Conservation (phyloP, 2,888 invertebrate genomes). For the Hirtodrosophila duncani region DNA sequence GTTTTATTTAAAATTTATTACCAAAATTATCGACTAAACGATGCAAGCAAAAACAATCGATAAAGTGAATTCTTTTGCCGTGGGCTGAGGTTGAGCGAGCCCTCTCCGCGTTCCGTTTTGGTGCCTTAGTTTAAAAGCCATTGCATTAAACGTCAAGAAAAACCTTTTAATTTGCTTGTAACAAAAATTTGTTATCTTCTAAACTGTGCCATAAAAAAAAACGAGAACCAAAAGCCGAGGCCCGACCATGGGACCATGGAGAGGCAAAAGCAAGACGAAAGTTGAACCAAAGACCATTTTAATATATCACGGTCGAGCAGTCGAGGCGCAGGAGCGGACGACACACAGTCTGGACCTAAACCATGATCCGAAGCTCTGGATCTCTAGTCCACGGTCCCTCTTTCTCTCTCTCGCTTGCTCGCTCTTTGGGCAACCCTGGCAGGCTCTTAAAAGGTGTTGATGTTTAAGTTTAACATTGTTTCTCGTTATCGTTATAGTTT, state of each 20-base stretch:
- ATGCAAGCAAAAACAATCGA: conserved; percentile 76
- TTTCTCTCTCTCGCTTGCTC: neutral
- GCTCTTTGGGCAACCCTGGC: conserved; percentile 26
- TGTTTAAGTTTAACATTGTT: conserved; percentile 77
- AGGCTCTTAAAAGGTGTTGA: conserved; percentile 76
- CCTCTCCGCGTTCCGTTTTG: neutral
- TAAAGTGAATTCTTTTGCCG: conserved; percentile 68
- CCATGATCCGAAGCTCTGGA: neutral
- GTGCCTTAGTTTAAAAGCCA: conserved; percentile 64
- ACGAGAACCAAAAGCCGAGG: conserved; percentile 53
- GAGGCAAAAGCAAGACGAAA: neutral
- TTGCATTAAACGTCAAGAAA: conserved; percentile 68
- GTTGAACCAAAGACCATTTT: conserved; percentile 60
- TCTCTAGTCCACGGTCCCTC: conserved; percentile 1
- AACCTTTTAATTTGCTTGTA: conserved; percentile 77
- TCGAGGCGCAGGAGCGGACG: conserved; percentile 1
- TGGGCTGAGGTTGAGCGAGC: conserved; percentile 7
- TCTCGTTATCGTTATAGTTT: conserved; percentile 75
- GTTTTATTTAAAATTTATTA: conserved; percentile 74
- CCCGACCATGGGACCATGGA: neutral
- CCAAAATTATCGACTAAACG: conserved; percentile 76
- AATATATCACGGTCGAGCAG: conserved; percentile 65
- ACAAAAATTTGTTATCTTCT: conserved; percentile 76
- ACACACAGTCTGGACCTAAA: neutral
- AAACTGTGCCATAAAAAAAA: conserved; percentile 75